Conservation (phyloP, 2,888 invertebrate species). For the Rosalia funebris region DNA sequence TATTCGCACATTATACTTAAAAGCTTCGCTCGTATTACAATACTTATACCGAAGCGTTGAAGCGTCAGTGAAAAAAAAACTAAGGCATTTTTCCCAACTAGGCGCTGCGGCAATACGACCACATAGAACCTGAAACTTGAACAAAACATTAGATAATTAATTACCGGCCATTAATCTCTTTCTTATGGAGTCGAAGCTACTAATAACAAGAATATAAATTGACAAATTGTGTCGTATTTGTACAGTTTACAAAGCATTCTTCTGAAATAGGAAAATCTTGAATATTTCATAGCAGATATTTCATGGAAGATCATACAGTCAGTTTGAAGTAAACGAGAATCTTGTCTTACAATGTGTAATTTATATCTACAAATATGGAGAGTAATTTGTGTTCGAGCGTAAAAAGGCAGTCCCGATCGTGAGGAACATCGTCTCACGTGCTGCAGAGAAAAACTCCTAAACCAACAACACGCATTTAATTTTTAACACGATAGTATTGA, state of each 20-base stretch:
- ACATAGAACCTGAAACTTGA: constrained; percentile 3
- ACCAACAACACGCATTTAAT: too few species aligned
- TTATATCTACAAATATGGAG: constrained; percentile 45
- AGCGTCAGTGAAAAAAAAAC: not conserved
- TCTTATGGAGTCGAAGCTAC: constrained; percentile 4
- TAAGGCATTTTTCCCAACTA: too few species aligned
- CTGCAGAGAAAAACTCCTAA: not conserved
- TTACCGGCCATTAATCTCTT: constrained; percentile 16
- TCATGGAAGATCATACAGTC: constrained; percentile 38
- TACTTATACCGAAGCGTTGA: not conserved
- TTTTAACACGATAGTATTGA: not conserved
- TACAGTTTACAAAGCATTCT: constrained; percentile 6
- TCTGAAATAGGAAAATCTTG: constrained; percentile 23
- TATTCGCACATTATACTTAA: not conserved
- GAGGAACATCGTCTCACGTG: constrained; percentile 39
- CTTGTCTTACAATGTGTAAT: constrained; percentile 40
- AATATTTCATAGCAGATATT: constrained; percentile 38
- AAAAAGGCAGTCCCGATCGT: constrained; percentile 49
- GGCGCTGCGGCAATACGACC: not conserved
- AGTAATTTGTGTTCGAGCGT: constrained; percentile 41
- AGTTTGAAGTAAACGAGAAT: constrained; percentile 48
- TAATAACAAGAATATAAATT: constrained; percentile 16
- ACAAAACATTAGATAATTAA: constrained; percentile 21
- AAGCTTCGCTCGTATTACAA: not conserved
- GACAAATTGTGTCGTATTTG: constrained; percentile 25